Base-by-base conservation (phyloP, 2,113 vertebrate genomes). In the Tauraco erythrolophus region DNA sequence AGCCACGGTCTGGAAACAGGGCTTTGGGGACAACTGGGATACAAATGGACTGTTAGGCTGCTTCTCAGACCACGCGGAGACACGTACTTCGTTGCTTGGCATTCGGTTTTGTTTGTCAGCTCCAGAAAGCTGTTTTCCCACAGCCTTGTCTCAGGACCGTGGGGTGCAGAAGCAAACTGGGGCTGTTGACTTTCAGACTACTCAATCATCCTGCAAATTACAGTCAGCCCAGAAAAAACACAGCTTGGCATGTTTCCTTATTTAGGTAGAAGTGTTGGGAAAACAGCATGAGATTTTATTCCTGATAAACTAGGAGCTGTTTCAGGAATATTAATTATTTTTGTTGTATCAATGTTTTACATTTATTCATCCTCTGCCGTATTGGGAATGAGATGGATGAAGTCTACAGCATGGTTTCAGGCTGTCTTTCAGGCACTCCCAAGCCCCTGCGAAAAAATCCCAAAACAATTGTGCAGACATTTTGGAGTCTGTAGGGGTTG, bases 261-360 rank as follows among this genome's bases (percentile, higher is more conserved):
- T 97, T 97, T 95, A 97, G 95, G 96, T 96, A 83, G 82, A 97
- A 93, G 68, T 87, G 85, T 94, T 89, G 77, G 64, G 83, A 88
- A 96, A 97, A 81, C 58, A 90, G 84, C 50, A 51, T 25, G 68
- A 95, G 95, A 97, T 97, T 97, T 95, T 71, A 60, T 60, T 92
- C 56, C 86, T 94, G 92, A 95, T 97, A 97, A 95, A 92, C 35
- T 78, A 91, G 69, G 60, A 97, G 56, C 76, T 41, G 83, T 84
- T 92, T 94, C 83, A 95, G 65, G 68, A 91, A 74, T 93, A 94
- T 95, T 84, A 93, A 92, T 92, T 91, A 22, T 64, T 94, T 81
- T 84, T 71, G 60, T 91, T 94, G 17, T 84, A 57, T 81, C 83
- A 87, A 46, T 75, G 68, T 86, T 96, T 77, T 89, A 53, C 48